Base-by-base conservation (phyloP, 2,797 vertebrate genomes). In the Bradypus variegatus region DNA sequence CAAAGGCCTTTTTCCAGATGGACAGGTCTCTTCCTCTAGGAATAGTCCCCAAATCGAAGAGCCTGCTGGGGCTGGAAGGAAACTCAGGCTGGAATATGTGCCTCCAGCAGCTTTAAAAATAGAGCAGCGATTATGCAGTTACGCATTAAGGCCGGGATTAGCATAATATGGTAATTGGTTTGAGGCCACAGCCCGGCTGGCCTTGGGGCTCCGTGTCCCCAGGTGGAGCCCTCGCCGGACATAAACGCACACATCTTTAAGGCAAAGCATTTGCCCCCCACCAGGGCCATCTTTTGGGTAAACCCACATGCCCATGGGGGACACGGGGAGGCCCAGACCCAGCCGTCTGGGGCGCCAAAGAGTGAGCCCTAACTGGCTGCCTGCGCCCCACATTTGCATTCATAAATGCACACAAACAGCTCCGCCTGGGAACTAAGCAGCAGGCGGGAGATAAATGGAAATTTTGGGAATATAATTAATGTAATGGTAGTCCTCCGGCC, bases 391-490 rank as follows among this genome's bases (percentile, higher is more conserved):
- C 1, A 10, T 1, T 23, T 1, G 67, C 38, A 16, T 75, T 67
- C 90, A 21, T 21, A 31, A 33, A 2, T 0, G 29, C 27, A 1
- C 33, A 21, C 33, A 33, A 33, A 69, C 72, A 6, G 33, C 3
- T 3, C 78, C 8, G 2, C 62, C 58, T 0, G 29, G 83, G 80
- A 38, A 53, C 41, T 1, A 13, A 25, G 80, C 11, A 2, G 77
- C 53, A 18, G 86, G 75, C n/a, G 0, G 18, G 70, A 92, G 92
- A 94, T 69, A 76, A 70, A 88, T 65, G 96, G 94, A 79, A 90
- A 33, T 38, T 81, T 94, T 25, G 38, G 96, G 94, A 93, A 88
- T 69, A 67, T 86, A 88, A 95, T 94, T 91, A 93, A 86, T 3
- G 14, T 25, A 58, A 88, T 33, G 77, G 75, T 36, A 29, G 92